These are phyloP conservation scores for Pseudanteris insignis DNA, from an alignment of 2,888 invertebrate genomes.

Conservation along the genomic window DNA sequence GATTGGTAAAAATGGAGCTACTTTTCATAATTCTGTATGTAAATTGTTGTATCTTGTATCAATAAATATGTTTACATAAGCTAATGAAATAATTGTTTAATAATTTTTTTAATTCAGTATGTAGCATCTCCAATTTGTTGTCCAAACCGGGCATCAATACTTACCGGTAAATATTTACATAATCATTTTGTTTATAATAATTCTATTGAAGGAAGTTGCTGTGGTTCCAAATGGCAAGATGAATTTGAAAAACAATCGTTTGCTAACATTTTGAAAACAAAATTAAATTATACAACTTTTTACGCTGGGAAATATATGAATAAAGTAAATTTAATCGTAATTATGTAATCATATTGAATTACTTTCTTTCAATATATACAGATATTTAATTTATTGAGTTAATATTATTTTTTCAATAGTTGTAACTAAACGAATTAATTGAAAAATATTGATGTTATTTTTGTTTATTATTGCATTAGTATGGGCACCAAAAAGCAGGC, in stretches of 20 bases:
- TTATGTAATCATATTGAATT: too few species aligned
- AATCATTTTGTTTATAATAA: slow-evolving; percentile 84
- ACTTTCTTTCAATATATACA: too few species aligned
- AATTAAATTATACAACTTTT: slow-evolving; percentile 80
- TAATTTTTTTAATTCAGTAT: slow-evolving; percentile 70
- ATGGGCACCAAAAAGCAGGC: slow-evolving; percentile 71
- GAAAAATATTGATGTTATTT: slow-evolving; percentile 5
- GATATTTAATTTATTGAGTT: too few species aligned
- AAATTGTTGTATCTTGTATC: not conserved
- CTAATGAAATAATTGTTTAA: too few species aligned
- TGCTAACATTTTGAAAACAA: slow-evolving; percentile 73
- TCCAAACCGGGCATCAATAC: slow-evolving; percentile 86
- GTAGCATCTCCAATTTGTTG: slow-evolving; percentile 88
- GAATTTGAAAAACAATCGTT: slow-evolving; percentile 75
- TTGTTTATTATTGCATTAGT: slow-evolving; percentile 67
- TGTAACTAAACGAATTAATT: too few species aligned
- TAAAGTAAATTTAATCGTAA: too few species aligned
- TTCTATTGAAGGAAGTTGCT: slow-evolving; percentile 81
- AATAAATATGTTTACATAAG: too few species aligned
- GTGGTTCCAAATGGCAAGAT: slow-evolving; percentile 74
- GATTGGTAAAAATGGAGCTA: slow-evolving; percentile 74
- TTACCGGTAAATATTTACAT: slow-evolving; percentile 86
- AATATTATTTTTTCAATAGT: too few species aligned
- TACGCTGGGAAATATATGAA: slow-evolving; percentile 96
- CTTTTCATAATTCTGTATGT: slow-evolving; percentile 80